phyloP scores from a whole-genome alignment of 1,140 invertebrate genomes.

The Eupristina koningsbergeri region DNA sequence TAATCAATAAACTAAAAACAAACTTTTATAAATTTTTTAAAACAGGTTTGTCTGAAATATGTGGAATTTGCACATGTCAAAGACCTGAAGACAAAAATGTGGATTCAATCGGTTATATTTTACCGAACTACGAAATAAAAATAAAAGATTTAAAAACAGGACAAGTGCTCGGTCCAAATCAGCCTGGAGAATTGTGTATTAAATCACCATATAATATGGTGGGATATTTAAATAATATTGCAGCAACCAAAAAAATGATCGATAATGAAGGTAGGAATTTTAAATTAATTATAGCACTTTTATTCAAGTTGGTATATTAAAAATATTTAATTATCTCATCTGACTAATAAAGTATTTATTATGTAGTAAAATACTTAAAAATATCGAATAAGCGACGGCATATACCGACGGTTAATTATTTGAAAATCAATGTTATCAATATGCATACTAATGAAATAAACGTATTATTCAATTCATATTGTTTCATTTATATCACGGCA shows the following conservation, averaged over 20 bases:
- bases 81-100: background rate
- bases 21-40: no score
- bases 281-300: background rate
- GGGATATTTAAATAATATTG: background rate
- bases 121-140: background rate
- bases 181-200: background rate
- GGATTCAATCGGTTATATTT: background rate
- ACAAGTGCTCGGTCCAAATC: no score
- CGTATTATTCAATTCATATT: no score
- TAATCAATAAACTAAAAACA: no score
- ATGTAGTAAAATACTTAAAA: no score
- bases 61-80: no score
- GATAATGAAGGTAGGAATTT: no score
- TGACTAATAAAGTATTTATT: no score
- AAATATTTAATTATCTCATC: no score
- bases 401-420: background rate
- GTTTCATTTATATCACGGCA: no score
- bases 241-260: constrained; percentile 11
- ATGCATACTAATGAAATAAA: background rate
- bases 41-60: no score
- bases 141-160: background rate
- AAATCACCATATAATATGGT: background rate
- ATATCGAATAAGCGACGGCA: background rate
- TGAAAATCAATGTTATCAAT: background rate
- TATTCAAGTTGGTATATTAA: background rate